These are phyloP conservation scores for Orthosia gothica DNA, from an alignment of 2,888 invertebrate genomes.

Conservation along the genomic window DNA sequence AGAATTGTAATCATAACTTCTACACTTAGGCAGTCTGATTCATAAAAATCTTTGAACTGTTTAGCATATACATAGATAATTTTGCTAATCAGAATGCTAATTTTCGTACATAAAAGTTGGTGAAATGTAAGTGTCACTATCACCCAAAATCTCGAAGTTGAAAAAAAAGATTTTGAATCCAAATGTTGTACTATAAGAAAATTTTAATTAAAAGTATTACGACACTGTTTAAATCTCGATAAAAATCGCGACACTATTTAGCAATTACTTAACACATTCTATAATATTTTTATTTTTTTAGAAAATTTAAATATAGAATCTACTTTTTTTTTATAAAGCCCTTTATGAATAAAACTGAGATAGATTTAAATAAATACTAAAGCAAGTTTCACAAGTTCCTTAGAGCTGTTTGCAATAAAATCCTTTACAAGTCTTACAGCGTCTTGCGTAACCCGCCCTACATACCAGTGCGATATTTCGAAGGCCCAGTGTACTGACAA, in stretches of 20 bases:
- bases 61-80: neutral
- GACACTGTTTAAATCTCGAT: too few species aligned
- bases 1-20: neutral
- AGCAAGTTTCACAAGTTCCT: constrained; percentile 7
- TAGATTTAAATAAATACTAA: constrained; percentile 9
- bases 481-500: constrained; percentile 47
- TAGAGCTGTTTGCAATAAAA: constrained; percentile 38
- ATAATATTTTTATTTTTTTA: neutral
- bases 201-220: too few species aligned
- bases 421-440: constrained; percentile 15
- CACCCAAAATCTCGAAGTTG: too few species aligned
- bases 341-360: neutral
- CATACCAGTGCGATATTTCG: constrained; percentile 27
- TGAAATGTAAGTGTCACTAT: too few species aligned
- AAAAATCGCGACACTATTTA: too few species aligned
- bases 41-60: neutral
- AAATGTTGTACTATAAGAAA: too few species aligned
- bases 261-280: neutral
- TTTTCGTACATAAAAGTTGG: too few species aligned
- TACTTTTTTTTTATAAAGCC: neutral
- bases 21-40: neutral
- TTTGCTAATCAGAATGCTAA: neutral
- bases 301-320: neutral
- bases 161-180: too few species aligned
- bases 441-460: constrained; percentile 67